Conservation (phyloP, 2,113 vertebrate species). For the Dromiciops gliroides region DNA sequence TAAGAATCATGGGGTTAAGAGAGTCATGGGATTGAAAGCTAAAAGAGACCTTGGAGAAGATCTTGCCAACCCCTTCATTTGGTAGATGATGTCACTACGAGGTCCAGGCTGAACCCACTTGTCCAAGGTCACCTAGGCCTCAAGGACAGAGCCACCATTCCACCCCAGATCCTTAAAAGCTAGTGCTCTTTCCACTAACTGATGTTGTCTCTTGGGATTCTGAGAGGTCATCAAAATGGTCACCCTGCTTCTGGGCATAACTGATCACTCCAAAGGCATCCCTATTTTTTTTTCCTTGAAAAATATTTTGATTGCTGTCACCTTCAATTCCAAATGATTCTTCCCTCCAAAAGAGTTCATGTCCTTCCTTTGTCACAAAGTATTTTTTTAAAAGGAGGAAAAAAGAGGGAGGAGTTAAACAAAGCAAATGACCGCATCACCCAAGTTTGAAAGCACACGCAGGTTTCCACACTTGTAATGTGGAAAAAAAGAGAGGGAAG, state of each 20-base stretch:
- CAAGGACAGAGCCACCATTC: neutral
- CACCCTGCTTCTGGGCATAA: neutral
- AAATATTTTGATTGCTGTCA: neutral
- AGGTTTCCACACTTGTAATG: neutral
- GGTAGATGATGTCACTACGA: neutral
- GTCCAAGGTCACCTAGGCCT: neutral
- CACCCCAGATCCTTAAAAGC: neutral
- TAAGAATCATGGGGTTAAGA: neutral
- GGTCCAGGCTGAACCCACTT: neutral
- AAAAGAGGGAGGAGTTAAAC: neutral
- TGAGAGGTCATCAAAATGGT: neutral
- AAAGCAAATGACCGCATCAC: neutral
- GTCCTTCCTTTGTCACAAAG: neutral
- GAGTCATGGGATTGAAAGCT: neutral
- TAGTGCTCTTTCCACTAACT: neutral
- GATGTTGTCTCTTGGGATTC: neutral
- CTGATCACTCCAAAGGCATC: neutral
- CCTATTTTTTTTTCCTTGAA: neutral
- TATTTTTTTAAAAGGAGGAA: neutral
- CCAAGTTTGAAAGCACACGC: neutral
- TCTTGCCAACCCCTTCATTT: neutral
- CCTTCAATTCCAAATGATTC: neutral
- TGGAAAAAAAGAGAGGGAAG: neutral
- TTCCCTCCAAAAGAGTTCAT: neutral
- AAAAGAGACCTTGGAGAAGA: neutral